Base-by-base conservation (phyloP, 2,888 invertebrate genomes). In the Andrena fulva region DNA sequence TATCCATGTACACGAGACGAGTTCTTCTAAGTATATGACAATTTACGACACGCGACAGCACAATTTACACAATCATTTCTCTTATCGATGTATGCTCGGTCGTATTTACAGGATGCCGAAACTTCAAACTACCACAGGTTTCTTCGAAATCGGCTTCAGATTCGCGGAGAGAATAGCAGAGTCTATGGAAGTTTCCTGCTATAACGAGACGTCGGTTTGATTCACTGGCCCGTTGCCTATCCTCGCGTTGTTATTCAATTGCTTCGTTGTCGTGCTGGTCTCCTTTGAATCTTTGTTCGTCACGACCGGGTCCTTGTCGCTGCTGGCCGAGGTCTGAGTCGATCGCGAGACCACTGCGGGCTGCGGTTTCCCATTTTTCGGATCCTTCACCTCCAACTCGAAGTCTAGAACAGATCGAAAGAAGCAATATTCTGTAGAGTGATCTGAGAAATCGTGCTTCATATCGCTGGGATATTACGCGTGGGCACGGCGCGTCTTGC, bases 211-310 rank as follows among this genome's bases (percentile, higher is more conserved):
- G 52, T 93, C 92, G 31, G 87, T 91, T 72, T 92, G 92, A 80
- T 77, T 90, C 52, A 92, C 77, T 5, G 93, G 92, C 29, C 93
- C 91, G 67, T 93, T 93, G 35, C 91, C 91, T 87, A 93, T 92
- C 87, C 90, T 93, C n/a, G 89, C 85, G 42, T 90, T 91, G 73
- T 89, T 91, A n/a, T 84, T 88, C 1, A 87, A n/a, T 24, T 84
- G 85, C 24, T 89, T 90, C 56, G 79, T 75, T 63, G 82, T 74
- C 0, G 79, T 35, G 33, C 71, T 66, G 6, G 24, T 82, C 12
- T 85, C 88, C 59, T 86, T 87, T 7, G 82, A 16, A 7, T 87
- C 87, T 42, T 82, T 87, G 68, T 27, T 73, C 54, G 82, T 54
- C 33, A 75, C 85, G 16, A 89, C 72, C 2, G 89, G 64, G 24